Percentiles rank a stretch among this genome's conserved stretches.
Evolutionary conservation across 2,888 invertebrate genomes (phyloP).

Genomic region (Polylopha cassiicola): DNA sequence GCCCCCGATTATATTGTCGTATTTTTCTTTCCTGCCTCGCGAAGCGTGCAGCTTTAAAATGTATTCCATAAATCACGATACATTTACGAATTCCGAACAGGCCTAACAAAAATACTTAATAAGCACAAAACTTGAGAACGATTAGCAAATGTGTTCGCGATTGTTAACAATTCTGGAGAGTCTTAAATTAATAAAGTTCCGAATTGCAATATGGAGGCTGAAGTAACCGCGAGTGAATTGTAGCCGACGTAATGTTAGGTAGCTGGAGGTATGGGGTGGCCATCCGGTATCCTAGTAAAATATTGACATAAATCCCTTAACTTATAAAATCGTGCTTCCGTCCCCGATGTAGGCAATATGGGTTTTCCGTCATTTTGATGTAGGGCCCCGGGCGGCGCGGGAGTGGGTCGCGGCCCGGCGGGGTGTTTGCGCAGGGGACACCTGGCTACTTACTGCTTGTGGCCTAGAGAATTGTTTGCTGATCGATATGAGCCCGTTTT

Average conservation of each 20-base stretch:
- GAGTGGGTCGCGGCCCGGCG: slow-evolving; percentile 37
- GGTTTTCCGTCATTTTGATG: slow-evolving; percentile 75
- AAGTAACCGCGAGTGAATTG: slow-evolving; percentile 21
- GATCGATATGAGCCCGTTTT: slow-evolving; percentile 53
- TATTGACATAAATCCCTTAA: slow-evolving; percentile 78
- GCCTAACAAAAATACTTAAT: slow-evolving; percentile 64
- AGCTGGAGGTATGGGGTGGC: slow-evolving; percentile 31
- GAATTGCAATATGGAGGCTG: slow-evolving; percentile 20
- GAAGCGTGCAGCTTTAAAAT: slow-evolving; percentile 54
- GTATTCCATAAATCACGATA: slow-evolving; percentile 66
- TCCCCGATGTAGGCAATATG: slow-evolving; percentile 71
- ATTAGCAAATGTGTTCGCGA: slow-evolving; percentile 51
- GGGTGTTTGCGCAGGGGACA: slow-evolving; percentile 66
- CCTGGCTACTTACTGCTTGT: slow-evolving; percentile 61
- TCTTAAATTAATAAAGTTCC: slow-evolving; percentile 62
- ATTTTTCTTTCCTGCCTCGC: slow-evolving; percentile 54
- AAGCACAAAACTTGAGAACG: slow-evolving; percentile 45
- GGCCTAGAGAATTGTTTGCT: slow-evolving; percentile 48
- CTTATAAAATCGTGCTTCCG: slow-evolving; percentile 75
- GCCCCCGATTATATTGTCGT: slow-evolving; percentile 51
- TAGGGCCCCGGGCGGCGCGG: slow-evolving; percentile 55
- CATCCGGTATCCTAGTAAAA: slow-evolving; percentile 71
- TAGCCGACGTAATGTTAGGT: slow-evolving; percentile 35
- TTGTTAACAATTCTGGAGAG: slow-evolving; percentile 37
- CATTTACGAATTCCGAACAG: slow-evolving; percentile 54